phyloP scores from a whole-genome alignment of 2,888 invertebrate species.

The Dorcus hopei region DNA sequence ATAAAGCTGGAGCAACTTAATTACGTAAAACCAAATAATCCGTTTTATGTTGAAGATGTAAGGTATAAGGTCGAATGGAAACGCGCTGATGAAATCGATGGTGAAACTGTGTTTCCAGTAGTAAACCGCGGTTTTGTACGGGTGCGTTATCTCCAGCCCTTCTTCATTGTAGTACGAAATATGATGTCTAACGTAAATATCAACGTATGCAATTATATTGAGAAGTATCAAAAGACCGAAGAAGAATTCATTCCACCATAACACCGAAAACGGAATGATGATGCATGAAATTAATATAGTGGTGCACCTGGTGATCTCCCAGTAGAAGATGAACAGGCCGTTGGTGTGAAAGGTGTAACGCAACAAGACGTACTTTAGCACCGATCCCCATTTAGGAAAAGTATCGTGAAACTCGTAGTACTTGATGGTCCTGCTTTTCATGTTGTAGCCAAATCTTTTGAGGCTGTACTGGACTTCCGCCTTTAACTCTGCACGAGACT shows the following conservation, averaged over 20 bases:
- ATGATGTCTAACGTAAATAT: slow-evolving; percentile 31
- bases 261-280: slow-evolving; percentile 17
- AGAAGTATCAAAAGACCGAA: slow-evolving; percentile 9
- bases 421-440: background rate
- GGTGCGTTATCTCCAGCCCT: slow-evolving; percentile 31
- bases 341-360: slow-evolving; percentile 17
- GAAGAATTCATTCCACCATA: background rate
- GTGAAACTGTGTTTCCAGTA: slow-evolving; percentile 30
- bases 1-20: slow-evolving; percentile 12
- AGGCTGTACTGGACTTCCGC: background rate
- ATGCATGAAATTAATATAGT: slow-evolving; percentile 18
- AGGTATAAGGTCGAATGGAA: slow-evolving; percentile 17
- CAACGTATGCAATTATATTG: slow-evolving; percentile 24
- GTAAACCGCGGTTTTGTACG: slow-evolving; percentile 26
- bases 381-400: slow-evolving; percentile 3
- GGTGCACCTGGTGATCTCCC: slow-evolving; percentile 25
- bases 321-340: slow-evolving; percentile 27
- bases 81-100: slow-evolving; percentile 23
- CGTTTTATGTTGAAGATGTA: background rate
- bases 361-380: slow-evolving; percentile 18
- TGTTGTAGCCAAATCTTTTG: background rate
- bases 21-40: background rate
- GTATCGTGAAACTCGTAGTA: slow-evolving; percentile 10
- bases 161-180: slow-evolving; percentile 28
- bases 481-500: too few relatives aligned